phyloP scores from a whole-genome alignment of 2,113 vertebrate genomes.

The Herpailurus yagouaroundi region DNA sequence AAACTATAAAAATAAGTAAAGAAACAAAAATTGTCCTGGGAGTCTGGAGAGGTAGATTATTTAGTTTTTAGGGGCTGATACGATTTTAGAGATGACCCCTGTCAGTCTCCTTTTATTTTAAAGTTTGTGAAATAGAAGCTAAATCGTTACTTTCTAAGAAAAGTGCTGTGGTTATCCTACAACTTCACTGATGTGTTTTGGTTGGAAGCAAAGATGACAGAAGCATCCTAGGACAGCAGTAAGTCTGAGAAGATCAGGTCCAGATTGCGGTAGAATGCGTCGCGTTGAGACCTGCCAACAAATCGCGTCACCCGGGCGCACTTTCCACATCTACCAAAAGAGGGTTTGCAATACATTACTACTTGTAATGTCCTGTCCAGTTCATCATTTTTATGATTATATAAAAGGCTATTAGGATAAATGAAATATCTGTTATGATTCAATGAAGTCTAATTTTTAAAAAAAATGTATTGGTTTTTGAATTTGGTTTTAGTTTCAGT shows the following conservation, averaged over 20 bases:
- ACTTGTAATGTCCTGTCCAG: not conserved
- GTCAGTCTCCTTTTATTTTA: not conserved
- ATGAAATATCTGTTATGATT: not conserved
- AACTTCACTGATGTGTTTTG: not conserved
- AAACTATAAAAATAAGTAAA: too few species aligned
- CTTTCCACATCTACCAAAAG: not conserved
- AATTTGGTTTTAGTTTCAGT: not conserved
- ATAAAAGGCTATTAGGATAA: not conserved
- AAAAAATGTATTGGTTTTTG: not conserved
- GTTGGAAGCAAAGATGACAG: not conserved
- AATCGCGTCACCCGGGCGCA: not conserved
- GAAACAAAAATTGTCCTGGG: not conserved
- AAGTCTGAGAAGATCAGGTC: not conserved
- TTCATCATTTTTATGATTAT: not conserved
- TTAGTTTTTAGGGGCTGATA: not conserved
- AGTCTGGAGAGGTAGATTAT: not conserved
- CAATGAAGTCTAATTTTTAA: constrained; percentile 21
- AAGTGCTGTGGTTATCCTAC: not conserved
- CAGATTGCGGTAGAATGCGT: not conserved
- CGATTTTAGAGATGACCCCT: not conserved
- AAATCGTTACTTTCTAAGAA: not conserved
- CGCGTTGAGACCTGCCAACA: too few species aligned
- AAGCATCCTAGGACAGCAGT: not conserved
- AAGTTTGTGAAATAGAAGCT: not conserved
- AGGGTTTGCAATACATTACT: not conserved